Base-by-base conservation (phyloP, 2,888 invertebrate genomes). In the Sinopyrophorus schimmeli region DNA sequence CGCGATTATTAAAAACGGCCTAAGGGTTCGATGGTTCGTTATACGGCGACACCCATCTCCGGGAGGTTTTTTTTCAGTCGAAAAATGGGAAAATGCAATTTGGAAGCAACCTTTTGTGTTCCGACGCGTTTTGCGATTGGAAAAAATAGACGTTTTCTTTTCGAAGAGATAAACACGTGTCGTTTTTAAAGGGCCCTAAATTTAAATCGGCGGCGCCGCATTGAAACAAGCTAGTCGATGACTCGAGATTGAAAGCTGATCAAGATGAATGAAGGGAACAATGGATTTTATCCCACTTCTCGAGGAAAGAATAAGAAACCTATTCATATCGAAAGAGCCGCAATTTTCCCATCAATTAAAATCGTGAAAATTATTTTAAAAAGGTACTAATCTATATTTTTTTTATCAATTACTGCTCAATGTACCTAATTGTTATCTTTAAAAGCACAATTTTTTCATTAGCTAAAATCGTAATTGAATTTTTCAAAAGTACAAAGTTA, bases 211-310 rank as follows among this genome's bases (percentile, higher is more conserved):
- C 58, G 53, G 54, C 57, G 50, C 47, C 40, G 41, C 28, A 48
- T 42, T 42, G 42, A 37, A 15, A 41, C 35, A 41, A 37, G 42
- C 42, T 37, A 41, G 37, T 28, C 42, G 42, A 42, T 48, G 48
- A 48, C 48, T 37, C 37, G 35, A 42, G 48, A 69, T 67, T 67
- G 66, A 64, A 67, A 66, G 65, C 65, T 66, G 68, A 68, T 67
- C 67, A 68, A 69, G 69, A 69, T 65, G 65, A 67, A 69, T 68
- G 66, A 64, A 67, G 61, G 61, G 62, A 53, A 55, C 60, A 60
- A 64, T 41, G 37, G 32, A 48, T n/a, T n/a, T n/a, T n/a, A n/a
- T n/a, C n/a, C n/a, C n/a, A n/a, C n/a, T n/a, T n/a, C n/a, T n/a
- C n/a, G n/a, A n/a, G n/a, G n/a, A n/a, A n/a, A n/a, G n/a, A n/a